Evolutionary conservation across 1,140 invertebrate genomes (phyloP), one percentile per base, ranked within the genome.

Genomic region (Megalopta genalis): DNA sequence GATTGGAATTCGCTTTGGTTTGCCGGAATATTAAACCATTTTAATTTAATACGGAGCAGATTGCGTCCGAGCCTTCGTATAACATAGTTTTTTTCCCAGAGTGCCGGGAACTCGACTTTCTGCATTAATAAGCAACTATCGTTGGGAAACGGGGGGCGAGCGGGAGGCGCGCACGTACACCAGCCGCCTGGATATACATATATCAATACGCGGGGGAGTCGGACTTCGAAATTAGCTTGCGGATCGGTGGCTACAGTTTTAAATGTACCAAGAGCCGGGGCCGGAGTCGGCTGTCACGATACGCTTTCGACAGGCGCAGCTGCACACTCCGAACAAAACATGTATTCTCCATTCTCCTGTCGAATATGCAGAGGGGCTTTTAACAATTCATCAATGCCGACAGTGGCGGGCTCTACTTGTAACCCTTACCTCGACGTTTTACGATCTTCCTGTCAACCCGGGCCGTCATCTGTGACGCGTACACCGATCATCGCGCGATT

Each of bases 341-440:
- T 46, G 69, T 37, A 65, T 78, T 70, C 65, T 70, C 75, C 75
- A 77, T 77, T 78, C 52, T 42, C 18, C 32, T 46, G 37, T 78
- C 69, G 69, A 78, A 78, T 78, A 78, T 78, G 72, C 62, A 73
- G 69, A 65, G 60, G 65, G 69, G 62, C 49, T 72, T 73, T 78
- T 78, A 78, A 78, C 77, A 78, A 73, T 78, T 73, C 69, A 73
- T 78, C 77, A 72, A 78, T 49, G 62, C 69, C 46, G 46, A 73
- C 37, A 72, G 21, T 46, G 60, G 32, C 60, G 60, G 25, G 69
- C 49, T 65, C 54, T 65, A 32, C 69, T 52, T 18, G 46, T 65
- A 72, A 78, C 62, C 77, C 68, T 78, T 78, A 73, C 69, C 49
- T 46, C 62, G 77, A 65, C 59, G 32, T 77, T 69, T 77, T 59